phyloP scores from a whole-genome alignment of 2,888 invertebrate species.

The Nebria brevicollis region DNA sequence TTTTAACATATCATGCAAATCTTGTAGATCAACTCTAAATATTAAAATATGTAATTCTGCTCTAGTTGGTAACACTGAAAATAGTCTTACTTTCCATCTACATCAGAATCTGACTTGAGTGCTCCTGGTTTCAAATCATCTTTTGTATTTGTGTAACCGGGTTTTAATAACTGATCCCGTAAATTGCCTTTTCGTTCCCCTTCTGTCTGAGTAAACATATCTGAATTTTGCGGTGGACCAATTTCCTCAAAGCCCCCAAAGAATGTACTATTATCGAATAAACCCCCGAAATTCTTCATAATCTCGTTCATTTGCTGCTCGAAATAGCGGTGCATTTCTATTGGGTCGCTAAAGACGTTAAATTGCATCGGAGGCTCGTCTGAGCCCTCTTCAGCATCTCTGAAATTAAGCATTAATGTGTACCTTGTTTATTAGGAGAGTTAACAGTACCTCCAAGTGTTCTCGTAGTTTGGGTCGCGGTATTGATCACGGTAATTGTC shows the following conservation, averaged over 20 bases:
- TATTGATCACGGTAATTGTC: slow-evolving; percentile 22
- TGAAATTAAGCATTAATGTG: not conserved
- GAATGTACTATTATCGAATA: slow-evolving; percentile 43
- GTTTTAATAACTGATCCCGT: slow-evolving; percentile 67
- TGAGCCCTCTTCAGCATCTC: slow-evolving; percentile 17
- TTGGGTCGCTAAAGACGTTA: slow-evolving; percentile 68
- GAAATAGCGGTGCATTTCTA: slow-evolving; percentile 71
- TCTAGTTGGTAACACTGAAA: not conserved
- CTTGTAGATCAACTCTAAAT: slow-evolving; percentile 53
- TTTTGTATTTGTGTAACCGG: slow-evolving; percentile 59
- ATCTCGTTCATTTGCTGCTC: slow-evolving; percentile 70
- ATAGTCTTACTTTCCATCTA: slow-evolving; percentile 67
- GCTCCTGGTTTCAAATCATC: slow-evolving; percentile 48
- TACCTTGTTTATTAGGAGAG: not conserved
- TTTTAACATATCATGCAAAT: slow-evolving; percentile 54
- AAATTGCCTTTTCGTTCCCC: slow-evolving; percentile 55
- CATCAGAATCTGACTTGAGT: slow-evolving; percentile 63
- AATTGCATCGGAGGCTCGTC: slow-evolving; percentile 58
- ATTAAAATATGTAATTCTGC: slow-evolving; percentile 9
- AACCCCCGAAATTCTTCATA: slow-evolving; percentile 63
- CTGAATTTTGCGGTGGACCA: slow-evolving; percentile 27
- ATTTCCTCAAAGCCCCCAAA: slow-evolving; percentile 16
- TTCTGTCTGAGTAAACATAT: slow-evolving; percentile 47
- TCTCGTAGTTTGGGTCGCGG: slow-evolving; percentile 21
- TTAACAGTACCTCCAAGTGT: slow-evolving; percentile 25